A percentile compares a stretch with the other conserved stretches of the same genome.
Conservation (phyloP, 2,113 vertebrate genomes). For the Seriola dumerili region DNA sequence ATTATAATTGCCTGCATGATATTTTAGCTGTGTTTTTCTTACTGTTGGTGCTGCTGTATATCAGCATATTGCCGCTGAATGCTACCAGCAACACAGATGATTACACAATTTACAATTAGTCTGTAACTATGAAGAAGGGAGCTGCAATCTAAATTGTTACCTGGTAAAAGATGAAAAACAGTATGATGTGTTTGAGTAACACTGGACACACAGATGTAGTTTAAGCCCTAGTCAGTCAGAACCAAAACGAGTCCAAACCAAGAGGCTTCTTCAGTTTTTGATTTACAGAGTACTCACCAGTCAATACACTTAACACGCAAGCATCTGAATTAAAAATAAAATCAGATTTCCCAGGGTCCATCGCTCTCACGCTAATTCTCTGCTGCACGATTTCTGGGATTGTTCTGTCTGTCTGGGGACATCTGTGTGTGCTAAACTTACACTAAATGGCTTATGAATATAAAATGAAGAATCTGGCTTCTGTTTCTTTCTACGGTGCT, state of each 20-base stretch:
- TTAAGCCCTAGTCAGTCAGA: neutral
- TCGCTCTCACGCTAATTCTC: constrained; percentile 19
- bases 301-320: neutral
- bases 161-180: constrained; percentile 6
- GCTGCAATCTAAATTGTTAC: constrained; percentile 12
- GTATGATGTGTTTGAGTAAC: neutral
- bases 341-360: constrained; percentile 8
- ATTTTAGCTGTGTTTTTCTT: constrained; percentile 5
- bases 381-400: neutral
- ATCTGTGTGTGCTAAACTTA: constrained; percentile 1
- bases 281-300: neutral
- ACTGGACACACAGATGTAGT: constrained; percentile 4
- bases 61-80: neutral
- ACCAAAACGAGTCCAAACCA: neutral
- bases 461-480: constrained; percentile 19
- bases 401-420: constrained; percentile 29
- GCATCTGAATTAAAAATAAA: neutral
- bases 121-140: neutral
- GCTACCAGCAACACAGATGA: neutral
- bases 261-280: neutral
- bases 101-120: neutral
- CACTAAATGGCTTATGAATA: constrained; percentile 26
- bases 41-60: neutral
- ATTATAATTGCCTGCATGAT: neutral
- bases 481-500: constrained; percentile 13